Percentiles rank a stretch among this genome's conserved stretches.
Evolutionary conservation across 2,797 vertebrate genomes (phyloP).

Genomic region (Clarias pachynema): DNA sequence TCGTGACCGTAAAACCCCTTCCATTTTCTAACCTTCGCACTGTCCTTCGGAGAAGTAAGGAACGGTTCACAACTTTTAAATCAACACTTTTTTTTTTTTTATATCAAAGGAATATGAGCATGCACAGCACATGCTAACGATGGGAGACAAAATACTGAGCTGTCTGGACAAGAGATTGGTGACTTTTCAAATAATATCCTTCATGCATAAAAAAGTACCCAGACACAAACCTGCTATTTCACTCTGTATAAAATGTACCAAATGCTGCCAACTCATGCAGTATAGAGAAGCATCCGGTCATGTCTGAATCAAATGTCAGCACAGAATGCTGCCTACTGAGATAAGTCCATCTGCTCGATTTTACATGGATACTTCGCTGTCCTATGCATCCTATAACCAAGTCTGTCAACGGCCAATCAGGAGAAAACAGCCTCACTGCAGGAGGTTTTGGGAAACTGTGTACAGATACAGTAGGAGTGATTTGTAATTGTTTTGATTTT

Average conservation of each 20-base stretch:
- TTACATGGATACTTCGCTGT: conserved; percentile 1
- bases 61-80: neutral
- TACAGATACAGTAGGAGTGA: neutral
- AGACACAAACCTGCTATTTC: conserved; percentile 1
- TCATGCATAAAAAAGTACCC: conserved; percentile 15
- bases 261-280: conserved; percentile 2
- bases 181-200: conserved; percentile 18
- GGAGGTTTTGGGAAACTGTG: neutral
- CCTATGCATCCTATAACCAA: neutral
- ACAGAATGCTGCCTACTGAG: conserved; percentile 10
- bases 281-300: neutral
- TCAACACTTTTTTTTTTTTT: neutral
- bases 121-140: neutral
- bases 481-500: neutral
- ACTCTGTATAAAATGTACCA: conserved; percentile 22
- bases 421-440: neutral
- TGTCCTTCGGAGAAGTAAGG: neutral
- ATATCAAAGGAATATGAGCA: neutral
- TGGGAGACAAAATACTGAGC: conserved; percentile 6
- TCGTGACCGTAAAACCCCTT: conserved; percentile 25
- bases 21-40: conserved; percentile 1
- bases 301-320: conserved; percentile 31
- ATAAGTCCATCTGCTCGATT: conserved; percentile 1
- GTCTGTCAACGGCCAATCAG: neutral
- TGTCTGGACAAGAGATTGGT: conserved; percentile 9